Conservation (phyloP, 2,797 vertebrate genomes). For the Erpetoichthys calabaricus region DNA sequence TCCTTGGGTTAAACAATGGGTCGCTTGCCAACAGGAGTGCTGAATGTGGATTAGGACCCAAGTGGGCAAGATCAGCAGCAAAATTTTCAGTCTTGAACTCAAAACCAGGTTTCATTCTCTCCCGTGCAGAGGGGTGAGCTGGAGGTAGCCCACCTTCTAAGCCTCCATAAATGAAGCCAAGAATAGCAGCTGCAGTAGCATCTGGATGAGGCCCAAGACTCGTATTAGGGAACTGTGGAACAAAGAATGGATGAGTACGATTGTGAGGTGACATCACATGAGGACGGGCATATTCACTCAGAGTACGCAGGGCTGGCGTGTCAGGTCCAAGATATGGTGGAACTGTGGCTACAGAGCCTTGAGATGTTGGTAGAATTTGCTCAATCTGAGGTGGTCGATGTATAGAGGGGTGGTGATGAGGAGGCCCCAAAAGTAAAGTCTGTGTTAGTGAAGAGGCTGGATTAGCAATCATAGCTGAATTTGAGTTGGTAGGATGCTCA, state of each 20-base stretch:
- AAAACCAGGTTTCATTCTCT: slow-evolving; percentile 81
- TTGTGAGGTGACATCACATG: slow-evolving; percentile 79
- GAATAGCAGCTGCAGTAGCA: slow-evolving; percentile 70
- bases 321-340: slow-evolving; percentile 90
- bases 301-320: slow-evolving; percentile 86
- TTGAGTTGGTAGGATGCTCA: not conserved
- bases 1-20: slow-evolving; percentile 39
- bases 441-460: slow-evolving; percentile 43
- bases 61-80: slow-evolving; percentile 55
- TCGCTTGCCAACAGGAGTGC: slow-evolving; percentile 2
- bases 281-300: slow-evolving; percentile 90
- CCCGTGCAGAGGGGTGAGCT: slow-evolving; percentile 60
- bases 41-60: slow-evolving; percentile 48
- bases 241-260: slow-evolving; percentile 49
- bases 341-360: slow-evolving; percentile 66
- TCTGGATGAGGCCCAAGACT: slow-evolving; percentile 29
- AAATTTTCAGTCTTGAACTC: slow-evolving; percentile 87
- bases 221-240: slow-evolving; percentile 51
- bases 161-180: slow-evolving; percentile 83
- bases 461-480: slow-evolving; percentile 6
- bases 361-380: slow-evolving; percentile 46
- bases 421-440: slow-evolving; percentile 35
- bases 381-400: slow-evolving; percentile 17
- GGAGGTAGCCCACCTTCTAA: slow-evolving; percentile 66
- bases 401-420: slow-evolving; percentile 29